These are phyloP conservation scores for Oncopodura yosiiana DNA, from an alignment of 1,140 invertebrate species.

Conservation along the genomic window DNA sequence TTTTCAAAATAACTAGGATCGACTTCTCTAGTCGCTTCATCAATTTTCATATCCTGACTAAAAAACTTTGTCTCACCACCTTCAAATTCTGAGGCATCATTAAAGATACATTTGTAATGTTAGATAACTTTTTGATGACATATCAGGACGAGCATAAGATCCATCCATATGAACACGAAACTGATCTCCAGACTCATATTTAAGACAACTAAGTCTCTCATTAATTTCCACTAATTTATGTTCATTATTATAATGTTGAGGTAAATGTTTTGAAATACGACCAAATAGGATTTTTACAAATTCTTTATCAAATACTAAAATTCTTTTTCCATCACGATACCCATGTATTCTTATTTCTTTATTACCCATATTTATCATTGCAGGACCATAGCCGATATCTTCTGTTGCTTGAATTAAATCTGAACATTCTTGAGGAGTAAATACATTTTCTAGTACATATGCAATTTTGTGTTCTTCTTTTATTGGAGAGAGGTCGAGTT, in stretches of 20 bases:
- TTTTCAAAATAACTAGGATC: no score
- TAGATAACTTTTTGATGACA: background rate
- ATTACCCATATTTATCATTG: background rate
- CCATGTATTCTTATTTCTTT: background rate
- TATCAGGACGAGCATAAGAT: background rate
- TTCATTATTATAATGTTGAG: background rate
- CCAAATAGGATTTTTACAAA: constrained; percentile 10
- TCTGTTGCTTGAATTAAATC: constrained; percentile 16
- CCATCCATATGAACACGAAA: constrained; percentile 13
- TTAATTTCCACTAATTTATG: constrained; percentile 7
- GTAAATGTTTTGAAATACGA: constrained; percentile 14
- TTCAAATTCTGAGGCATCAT: constrained; percentile 19
- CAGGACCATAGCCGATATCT: constrained; percentile 7
- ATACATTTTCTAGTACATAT: constrained; percentile 21
- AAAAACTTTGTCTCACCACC: constrained; percentile 26
- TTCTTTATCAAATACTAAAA: constrained; percentile 23
- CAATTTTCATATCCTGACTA: background rate
- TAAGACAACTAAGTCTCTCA: constrained; percentile 20
- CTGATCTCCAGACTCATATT: constrained; percentile 9
- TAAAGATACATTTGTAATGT: constrained; percentile 30
- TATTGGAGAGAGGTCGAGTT: no score
- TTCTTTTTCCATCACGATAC: constrained; percentile 5
- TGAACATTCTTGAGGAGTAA: constrained; percentile 11
- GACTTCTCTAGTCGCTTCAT: no score
- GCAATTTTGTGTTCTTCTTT: no score